Evolutionary conservation across 2,797 vertebrate species (phyloP).

Genomic region (Notolepis coatsorum): DNA sequence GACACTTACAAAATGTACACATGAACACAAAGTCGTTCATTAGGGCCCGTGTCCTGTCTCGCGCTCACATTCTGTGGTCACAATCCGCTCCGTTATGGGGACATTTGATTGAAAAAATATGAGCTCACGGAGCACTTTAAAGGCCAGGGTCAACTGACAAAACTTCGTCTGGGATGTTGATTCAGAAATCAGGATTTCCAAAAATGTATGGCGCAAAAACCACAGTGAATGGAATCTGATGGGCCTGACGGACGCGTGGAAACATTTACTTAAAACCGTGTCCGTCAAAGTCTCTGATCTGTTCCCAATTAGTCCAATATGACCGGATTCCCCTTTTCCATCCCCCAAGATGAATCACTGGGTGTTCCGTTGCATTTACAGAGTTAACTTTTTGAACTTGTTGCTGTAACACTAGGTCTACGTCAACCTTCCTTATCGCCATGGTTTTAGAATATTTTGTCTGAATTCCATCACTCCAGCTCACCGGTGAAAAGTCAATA

Average conservation of each 20-base stretch:
- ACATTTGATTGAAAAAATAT: constrained; percentile 60
- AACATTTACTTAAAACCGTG: constrained; percentile 79
- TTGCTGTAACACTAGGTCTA: constrained; percentile 29
- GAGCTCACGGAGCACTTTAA: constrained; percentile 49
- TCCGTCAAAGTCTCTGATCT: constrained; percentile 79
- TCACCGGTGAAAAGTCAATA: too few species aligned
- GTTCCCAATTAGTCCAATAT: constrained; percentile 78
- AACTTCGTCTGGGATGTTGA: constrained; percentile 63
- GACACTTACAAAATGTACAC: constrained; percentile 68
- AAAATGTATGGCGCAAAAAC: constrained; percentile 67
- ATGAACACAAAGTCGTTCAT: constrained; percentile 56
- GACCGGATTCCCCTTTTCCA: constrained; percentile 53
- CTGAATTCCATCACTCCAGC: too few species aligned
- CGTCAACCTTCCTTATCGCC: too few species aligned
- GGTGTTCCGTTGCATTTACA: constrained; percentile 57
- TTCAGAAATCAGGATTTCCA: constrained; percentile 70
- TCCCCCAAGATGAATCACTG: constrained; percentile 45
- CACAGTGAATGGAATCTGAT: constrained; percentile 70
- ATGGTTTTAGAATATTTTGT: too few species aligned
- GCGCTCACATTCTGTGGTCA: constrained; percentile 43
- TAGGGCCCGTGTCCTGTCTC: constrained; percentile 54
- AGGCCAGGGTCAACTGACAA: constrained; percentile 66
- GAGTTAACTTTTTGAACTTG: constrained; percentile 32
- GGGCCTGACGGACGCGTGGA: constrained; percentile 75
- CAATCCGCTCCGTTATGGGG: constrained; percentile 46